phyloP scores from a whole-genome alignment of 2,888 invertebrate species.

The Dromius quadrimaculatus region DNA sequence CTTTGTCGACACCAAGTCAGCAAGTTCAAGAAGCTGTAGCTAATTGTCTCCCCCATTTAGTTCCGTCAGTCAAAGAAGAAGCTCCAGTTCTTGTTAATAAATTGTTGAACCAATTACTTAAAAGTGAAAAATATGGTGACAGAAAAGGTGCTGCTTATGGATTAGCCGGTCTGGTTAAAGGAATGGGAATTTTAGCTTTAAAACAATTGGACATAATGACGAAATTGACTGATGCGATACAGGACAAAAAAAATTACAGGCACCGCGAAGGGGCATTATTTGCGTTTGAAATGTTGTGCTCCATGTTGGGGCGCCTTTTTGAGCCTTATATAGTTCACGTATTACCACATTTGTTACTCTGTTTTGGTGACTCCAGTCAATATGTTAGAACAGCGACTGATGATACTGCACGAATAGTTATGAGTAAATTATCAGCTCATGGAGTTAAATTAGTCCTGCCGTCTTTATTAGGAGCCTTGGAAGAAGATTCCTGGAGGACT shows the following conservation, averaged over 20 bases:
- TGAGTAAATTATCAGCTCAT: conserved; percentile 94
- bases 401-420: conserved; percentile 95
- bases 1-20: conserved; percentile 96
- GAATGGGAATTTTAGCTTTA: conserved; percentile 93
- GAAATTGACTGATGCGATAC: conserved; percentile 91
- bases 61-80: conserved; percentile 92
- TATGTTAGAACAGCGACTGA: conserved; percentile 97
- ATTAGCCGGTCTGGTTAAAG: conserved; percentile 95
- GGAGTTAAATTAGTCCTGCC: conserved; percentile 98
- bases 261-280: conserved; percentile 95
- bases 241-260: conserved; percentile 96
- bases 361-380: conserved; percentile 96
- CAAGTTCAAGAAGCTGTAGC: conserved; percentile 98
- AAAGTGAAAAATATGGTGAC: conserved; percentile 93
- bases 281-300: conserved; percentile 97
- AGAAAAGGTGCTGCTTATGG: conserved; percentile 97
- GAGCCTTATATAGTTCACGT: conserved; percentile 99
- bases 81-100: conserved; percentile 90
- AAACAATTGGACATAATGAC: conserved; percentile 97
- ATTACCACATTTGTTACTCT: conserved; percentile 91
- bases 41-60: conserved; percentile 93
- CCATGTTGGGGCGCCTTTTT: conserved; percentile 94
- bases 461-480: conserved; percentile 89
- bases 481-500: conserved; percentile 99
- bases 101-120: conserved; percentile 86